Conservation (phyloP, 2,797 vertebrate genomes). For the Bradypodion pumilum region DNA sequence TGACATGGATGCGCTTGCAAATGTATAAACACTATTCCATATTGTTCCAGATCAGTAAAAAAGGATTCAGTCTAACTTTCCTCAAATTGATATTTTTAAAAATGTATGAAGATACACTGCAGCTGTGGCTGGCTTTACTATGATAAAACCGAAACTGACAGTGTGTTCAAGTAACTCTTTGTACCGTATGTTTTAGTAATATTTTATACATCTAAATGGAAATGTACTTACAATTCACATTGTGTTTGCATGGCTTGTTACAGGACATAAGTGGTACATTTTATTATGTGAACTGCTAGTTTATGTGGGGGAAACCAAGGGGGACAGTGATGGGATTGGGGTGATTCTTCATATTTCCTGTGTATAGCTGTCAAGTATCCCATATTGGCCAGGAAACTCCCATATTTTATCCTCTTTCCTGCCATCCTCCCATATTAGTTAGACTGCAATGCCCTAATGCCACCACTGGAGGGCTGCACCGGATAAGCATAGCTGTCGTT, state of each 20-base stretch:
- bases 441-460: too few species aligned
- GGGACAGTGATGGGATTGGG: too few species aligned
- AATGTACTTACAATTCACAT: constrained; percentile 43
- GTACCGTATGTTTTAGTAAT: constrained; percentile 40
- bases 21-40: background rate
- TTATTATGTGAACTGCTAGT: too few species aligned
- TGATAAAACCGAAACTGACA: constrained; percentile 46
- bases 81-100: background rate
- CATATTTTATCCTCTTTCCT: too few species aligned
- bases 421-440: too few species aligned
- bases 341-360: too few species aligned
- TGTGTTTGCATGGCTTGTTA: background rate
- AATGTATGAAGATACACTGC: background rate
- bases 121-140: constrained; percentile 20
- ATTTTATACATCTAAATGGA: constrained; percentile 30
- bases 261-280: too few species aligned
- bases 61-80: background rate
- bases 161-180: constrained; percentile 31
- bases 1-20: background rate
- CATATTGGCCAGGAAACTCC: too few species aligned
- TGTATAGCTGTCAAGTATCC: too few species aligned
- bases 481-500: too few species aligned
- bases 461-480: too few species aligned
- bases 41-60: background rate
- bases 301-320: too few species aligned